Conservation (phyloP, 1,140 invertebrate genomes). For the Calycopis cecrops region DNA sequence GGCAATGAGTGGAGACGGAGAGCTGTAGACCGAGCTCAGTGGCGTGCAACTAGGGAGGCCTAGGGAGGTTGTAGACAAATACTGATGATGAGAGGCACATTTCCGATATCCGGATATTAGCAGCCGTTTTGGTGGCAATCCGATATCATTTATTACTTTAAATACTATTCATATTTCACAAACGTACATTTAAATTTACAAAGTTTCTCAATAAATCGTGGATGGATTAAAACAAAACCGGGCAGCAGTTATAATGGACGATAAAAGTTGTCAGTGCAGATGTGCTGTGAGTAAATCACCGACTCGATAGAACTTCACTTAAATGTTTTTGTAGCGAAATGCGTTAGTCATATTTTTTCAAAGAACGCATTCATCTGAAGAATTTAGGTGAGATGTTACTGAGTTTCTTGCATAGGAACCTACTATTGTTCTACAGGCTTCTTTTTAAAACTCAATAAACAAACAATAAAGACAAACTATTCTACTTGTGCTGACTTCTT, state of each 20-base stretch:
- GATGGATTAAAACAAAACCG: conserved; percentile 8
- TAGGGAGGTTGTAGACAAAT: no score
- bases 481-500: no score
- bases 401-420: neutral
- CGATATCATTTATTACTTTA: no score
- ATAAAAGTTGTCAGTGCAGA: conserved; percentile 8
- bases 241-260: conserved; percentile 1
- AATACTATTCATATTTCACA: no score
- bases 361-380: no score
- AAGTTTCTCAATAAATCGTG: neutral
- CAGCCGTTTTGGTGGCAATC: no score
- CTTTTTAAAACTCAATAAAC: neutral
- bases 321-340: neutral
- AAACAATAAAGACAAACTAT: no score
- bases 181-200: neutral
- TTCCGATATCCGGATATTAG: no score
- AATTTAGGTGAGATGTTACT: neutral
- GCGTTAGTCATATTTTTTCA: neutral
- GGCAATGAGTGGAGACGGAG: no score
- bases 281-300: neutral
- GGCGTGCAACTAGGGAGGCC: no score
- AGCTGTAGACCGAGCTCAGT: no score
- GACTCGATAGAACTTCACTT: neutral
- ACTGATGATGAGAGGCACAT: no score
- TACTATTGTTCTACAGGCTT: neutral